Percentiles rank a stretch among this genome's conserved stretches.
phyloP scores from a whole-genome alignment of 2,797 vertebrate genomes.

The Arnoldichthys spilopterus region DNA sequence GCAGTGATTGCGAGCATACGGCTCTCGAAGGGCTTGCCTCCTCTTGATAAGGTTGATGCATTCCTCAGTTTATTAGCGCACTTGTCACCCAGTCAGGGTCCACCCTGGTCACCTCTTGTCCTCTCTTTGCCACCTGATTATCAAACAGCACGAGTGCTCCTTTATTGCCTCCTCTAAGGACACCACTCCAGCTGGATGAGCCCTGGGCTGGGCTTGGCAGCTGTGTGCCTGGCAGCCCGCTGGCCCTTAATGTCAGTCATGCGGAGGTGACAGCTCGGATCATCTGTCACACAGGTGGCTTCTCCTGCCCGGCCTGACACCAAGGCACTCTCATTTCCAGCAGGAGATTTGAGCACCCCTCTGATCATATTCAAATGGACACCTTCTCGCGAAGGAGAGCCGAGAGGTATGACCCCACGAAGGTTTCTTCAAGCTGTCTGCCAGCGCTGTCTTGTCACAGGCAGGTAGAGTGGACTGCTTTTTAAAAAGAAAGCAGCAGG shows the following conservation, averaged over 20 bases:
- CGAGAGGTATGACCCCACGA: conserved; percentile 43
- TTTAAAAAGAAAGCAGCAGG: conserved; percentile 21
- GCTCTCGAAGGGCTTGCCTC: not conserved
- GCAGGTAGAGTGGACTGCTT: conserved; percentile 20
- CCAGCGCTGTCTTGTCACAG: conserved; percentile 28
- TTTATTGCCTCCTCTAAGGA: conserved; percentile 35
- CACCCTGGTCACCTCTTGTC: conserved; percentile 28
- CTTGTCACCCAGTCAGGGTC: conserved; percentile 24
- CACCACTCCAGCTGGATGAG: conserved; percentile 30
- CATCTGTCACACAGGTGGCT: conserved; percentile 59
- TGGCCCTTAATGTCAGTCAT: conserved; percentile 57
- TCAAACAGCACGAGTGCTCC: conserved; percentile 17
- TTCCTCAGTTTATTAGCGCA: conserved; percentile 32
- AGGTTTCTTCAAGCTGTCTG: conserved; percentile 40
- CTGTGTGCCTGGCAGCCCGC: conserved; percentile 58
- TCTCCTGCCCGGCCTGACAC: conserved; percentile 44
- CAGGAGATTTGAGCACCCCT: conserved; percentile 52
- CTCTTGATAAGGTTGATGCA: conserved; percentile 3
- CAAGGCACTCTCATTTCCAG: conserved; percentile 55
- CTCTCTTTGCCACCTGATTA: conserved; percentile 6
- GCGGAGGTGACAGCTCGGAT: conserved; percentile 57
- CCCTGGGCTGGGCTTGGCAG: conserved; percentile 52
- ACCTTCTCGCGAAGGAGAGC: conserved; percentile 34
- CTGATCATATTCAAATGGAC: conserved; percentile 56
- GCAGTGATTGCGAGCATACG: conserved; percentile 8